These are phyloP conservation scores for Nowickia ferox DNA, from an alignment of 2,888 invertebrate species.

Conservation along the genomic window DNA sequence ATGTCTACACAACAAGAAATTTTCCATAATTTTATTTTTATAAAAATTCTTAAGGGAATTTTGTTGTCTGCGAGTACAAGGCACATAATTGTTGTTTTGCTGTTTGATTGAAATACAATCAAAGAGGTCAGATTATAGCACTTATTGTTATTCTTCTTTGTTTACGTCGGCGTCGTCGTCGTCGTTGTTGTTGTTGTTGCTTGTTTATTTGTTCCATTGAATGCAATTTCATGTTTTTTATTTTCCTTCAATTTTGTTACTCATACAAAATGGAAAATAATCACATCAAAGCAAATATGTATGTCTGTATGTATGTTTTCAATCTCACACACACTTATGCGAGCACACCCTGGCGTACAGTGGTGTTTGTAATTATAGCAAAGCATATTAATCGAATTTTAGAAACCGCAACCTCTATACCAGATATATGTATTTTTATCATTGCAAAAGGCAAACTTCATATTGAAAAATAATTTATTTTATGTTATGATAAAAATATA, in stretches of 20 bases:
- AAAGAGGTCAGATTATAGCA: conserved; percentile 45
- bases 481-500: no score
- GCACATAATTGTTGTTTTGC: conserved; percentile 7
- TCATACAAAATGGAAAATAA: conserved; percentile 10
- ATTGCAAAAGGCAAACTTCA: no score
- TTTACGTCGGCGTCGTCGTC: neutral
- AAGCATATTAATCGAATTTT: neutral
- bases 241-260: neutral
- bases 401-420: no score
- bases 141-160: conserved; percentile 44
- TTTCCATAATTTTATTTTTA: neutral
- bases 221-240: conserved; percentile 28
- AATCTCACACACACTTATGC: neutral
- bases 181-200: neutral
- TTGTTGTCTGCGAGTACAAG: conserved; percentile 12
- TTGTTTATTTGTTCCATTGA: conserved; percentile 20
- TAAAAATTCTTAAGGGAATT: conserved; percentile 43
- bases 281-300: conserved; percentile 37
- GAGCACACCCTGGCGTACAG: neutral
- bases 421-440: no score
- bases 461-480: no score
- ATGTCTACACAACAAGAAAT: neutral
- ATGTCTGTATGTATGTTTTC: neutral
- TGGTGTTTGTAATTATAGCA: neutral
- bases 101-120: conserved; percentile 21